Base-by-base conservation (phyloP, 2,113 vertebrate genomes). In the Gila orcuttii region DNA sequence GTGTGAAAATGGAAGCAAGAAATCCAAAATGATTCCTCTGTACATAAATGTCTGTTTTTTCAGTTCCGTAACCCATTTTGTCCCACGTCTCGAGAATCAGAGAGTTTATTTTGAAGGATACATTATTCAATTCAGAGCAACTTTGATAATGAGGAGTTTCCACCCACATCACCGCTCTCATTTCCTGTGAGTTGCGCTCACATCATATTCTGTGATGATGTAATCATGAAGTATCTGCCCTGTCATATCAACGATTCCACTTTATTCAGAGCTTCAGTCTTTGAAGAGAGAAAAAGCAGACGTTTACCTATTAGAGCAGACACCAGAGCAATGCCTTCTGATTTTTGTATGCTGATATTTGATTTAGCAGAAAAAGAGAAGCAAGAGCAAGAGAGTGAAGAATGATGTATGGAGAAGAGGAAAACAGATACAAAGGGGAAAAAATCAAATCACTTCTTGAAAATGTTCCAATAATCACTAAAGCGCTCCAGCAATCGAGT, bases 391-490 rank as follows among this genome's bases (percentile, higher is more conserved):
- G 75, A 60, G 71, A 45, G 62, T 19, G 86, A 71, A 36, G 50
- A 79, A 60, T 59, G n/a, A 74, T 47, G 75, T 82, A 28, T 68
- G 79, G 55, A 66, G 83, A 86, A 76, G 75, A 83, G 75, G 12
- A 50, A 82, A 82, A 82, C 25, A 33, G 47, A 69, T 23, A 7
- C 33, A 86, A 64, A 85, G 19, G 52, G 60, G 75, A 45, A 57
- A 86, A 78, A 88, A 88, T 89, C 81, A 88, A 88, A 88, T 90
- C 82, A 86, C 74, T 36, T 87, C 57, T 80, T 90, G 85, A 88
- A 90, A 87, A 88, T 87, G 79, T 88, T 88, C 68, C 85, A 88
- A 83, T 88, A 90, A 90, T 88, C 79, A 87, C 85, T 88, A 42
- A 79, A 69, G 89, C 78, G 47, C 87, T 88, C 82, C 59, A 85